Conservation (phyloP, 2,797 vertebrate genomes). For the Acanthurus leucopareius region DNA sequence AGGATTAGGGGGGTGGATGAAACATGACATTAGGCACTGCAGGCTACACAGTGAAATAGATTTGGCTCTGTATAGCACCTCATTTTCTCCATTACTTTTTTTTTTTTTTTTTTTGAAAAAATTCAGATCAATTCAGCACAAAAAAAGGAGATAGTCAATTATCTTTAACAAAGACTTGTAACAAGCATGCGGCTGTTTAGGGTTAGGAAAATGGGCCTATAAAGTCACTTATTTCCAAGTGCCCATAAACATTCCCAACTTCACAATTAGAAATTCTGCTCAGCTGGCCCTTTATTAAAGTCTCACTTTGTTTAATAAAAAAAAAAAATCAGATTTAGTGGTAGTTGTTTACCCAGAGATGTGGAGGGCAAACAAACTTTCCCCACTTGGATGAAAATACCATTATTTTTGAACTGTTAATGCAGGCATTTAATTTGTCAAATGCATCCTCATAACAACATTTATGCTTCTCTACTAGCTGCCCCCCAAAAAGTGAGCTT, state of each 20-base stretch:
- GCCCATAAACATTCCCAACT: background rate
- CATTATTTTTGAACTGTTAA: no score
- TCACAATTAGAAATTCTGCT: background rate
- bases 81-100: background rate
- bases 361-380: no score
- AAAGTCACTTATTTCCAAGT: no score
- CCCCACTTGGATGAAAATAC: no score
- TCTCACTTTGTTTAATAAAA: no score
- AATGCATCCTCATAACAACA: no score
- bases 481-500: slow-evolving; percentile 21
- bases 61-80: background rate
- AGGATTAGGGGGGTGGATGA: slow-evolving; percentile 43
- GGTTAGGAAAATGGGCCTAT: background rate
- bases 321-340: no score
- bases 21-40: slow-evolving; percentile 32
- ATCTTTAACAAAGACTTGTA: background rate
- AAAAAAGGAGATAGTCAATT: background rate
- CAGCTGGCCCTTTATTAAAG: no score
- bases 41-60: slow-evolving; percentile 10
- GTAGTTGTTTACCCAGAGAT: no score
- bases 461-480: no score
- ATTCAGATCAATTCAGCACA: background rate
- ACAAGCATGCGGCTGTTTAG: background rate
- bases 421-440: no score
- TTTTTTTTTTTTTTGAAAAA: background rate